Evolutionary conservation across 2,888 invertebrate species (phyloP).

Genomic region (Cheilosia scutellata): DNA sequence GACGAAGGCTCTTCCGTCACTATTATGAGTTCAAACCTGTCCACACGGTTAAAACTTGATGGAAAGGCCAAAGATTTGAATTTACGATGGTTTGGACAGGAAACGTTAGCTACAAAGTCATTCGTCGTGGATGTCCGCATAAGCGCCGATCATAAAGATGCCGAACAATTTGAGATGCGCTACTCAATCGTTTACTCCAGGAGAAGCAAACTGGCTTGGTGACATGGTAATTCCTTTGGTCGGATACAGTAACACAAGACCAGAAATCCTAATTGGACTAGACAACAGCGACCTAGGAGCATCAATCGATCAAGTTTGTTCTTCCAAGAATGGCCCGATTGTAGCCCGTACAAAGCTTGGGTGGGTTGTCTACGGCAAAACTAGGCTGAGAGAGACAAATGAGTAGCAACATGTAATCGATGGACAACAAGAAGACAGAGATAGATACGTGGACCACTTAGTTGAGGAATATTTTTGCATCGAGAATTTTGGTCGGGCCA

Average conservation of each 20-base stretch:
- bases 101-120: neutral
- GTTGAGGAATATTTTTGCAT: conserved; percentile 23
- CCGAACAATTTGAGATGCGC: neutral
- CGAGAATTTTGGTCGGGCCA: conserved; percentile 32
- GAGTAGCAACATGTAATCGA: neutral
- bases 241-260: conserved; percentile 20
- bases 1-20: conserved; percentile 65
- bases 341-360: conserved; percentile 40
- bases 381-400: neutral
- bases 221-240: conserved; percentile 12
- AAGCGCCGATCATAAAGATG: conserved; percentile 11
- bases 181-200: neutral
- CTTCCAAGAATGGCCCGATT: conserved; percentile 22
- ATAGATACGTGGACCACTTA: neutral
- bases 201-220: neutral
- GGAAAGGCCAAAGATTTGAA: conserved; percentile 46
- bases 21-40: conserved; percentile 44
- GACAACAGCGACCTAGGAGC: conserved; percentile 46
- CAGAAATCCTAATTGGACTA: conserved; percentile 42
- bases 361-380: conserved; percentile 27
- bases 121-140: conserved; percentile 5
- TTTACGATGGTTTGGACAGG: conserved; percentile 47
- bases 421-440: neutral
- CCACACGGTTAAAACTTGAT: conserved; percentile 30
- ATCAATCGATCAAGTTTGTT: conserved; percentile 5